Base-by-base conservation (phyloP, 2,888 invertebrate species). In the Lucinisca nassula region DNA sequence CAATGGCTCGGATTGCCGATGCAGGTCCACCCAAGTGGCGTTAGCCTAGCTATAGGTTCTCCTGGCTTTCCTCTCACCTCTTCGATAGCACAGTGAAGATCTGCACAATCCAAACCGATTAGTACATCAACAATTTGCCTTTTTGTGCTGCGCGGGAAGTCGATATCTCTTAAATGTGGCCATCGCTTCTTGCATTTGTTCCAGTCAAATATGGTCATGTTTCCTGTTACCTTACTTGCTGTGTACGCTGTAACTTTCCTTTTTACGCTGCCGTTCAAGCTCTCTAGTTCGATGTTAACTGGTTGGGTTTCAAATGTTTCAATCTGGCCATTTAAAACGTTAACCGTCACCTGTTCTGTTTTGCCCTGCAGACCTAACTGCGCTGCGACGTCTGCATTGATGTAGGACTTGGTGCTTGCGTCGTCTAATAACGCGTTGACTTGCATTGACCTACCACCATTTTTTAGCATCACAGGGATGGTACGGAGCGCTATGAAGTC, bases 391-490 rank as follows among this genome's bases (percentile, higher is more conserved):
- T 81, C 80, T 17, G 70, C 32, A 40, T 90, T 84, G 6, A 88
- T 45, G 73, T 89, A 86, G 1, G 84, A 83, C 70, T 81, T 51
- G 4, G 88, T 86, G 38, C 90, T 90, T 2, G 83, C 90, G 70
- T 90, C 88, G 76, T 88, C 88, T n/a, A 90, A 51, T 17, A 90
- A 61, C 10, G 88, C 88, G 78, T 90, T 86, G 0, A 90, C 51
- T 78, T 84, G 45, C 4, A 88, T 4, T 45, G 67, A 35, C 24
- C 49, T 58, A 8, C 37, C 55, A 21, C 81, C 77, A 40, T 49
- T 61, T 79, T 38, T 61, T 32, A 90, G 14, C 21, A 81, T 86
- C n/a, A 90, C 86, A 21, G 90, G 88, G 1, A 90, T 67, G 17
- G 90, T 88, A 82, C 86, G 70, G 24, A 90, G 30, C 27, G 55